Evolutionary conservation across 2,797 vertebrate genomes (phyloP).

Genomic region (Alfaro cultratus): DNA sequence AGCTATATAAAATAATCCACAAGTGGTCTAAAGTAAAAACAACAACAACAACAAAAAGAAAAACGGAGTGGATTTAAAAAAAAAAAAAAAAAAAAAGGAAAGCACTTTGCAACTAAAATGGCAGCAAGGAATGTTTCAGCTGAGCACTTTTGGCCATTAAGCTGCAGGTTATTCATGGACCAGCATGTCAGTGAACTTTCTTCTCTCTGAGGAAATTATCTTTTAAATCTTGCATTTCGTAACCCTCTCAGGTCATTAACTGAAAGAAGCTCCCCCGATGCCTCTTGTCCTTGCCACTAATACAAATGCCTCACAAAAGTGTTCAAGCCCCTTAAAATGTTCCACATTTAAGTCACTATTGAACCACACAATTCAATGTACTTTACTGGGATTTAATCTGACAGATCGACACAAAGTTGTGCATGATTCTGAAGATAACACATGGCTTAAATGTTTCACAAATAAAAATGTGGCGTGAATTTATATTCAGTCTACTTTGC

Average conservation of each 20-base stretch:
- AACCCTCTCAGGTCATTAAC: constrained; percentile 2
- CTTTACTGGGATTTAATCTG: not conserved
- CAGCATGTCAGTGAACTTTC: constrained; percentile 20
- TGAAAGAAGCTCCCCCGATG: not conserved
- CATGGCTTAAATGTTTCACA: not conserved
- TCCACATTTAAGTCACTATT: not conserved
- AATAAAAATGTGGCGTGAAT: not conserved
- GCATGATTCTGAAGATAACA: not conserved
- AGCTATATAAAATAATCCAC: not conserved
- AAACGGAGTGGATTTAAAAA: not conserved
- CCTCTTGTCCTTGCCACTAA: not conserved
- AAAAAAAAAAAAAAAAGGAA: not conserved
- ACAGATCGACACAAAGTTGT: not conserved
- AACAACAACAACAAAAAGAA: no score
- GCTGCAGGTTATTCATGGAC: constrained; percentile 26
- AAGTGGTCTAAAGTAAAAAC: constrained; percentile 7
- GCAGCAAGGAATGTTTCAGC: not conserved
- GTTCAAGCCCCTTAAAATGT: not conserved
- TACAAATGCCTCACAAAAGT: not conserved
- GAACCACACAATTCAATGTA: not conserved
- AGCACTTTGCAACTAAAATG: constrained; percentile 1
- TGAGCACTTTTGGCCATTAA: constrained; percentile 19
- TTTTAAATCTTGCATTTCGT: constrained; percentile 1
- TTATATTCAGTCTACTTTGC: not conserved
- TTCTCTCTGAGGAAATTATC: not conserved